Base-by-base conservation (phyloP, 1,140 invertebrate species). In the Heliconius himera region DNA sequence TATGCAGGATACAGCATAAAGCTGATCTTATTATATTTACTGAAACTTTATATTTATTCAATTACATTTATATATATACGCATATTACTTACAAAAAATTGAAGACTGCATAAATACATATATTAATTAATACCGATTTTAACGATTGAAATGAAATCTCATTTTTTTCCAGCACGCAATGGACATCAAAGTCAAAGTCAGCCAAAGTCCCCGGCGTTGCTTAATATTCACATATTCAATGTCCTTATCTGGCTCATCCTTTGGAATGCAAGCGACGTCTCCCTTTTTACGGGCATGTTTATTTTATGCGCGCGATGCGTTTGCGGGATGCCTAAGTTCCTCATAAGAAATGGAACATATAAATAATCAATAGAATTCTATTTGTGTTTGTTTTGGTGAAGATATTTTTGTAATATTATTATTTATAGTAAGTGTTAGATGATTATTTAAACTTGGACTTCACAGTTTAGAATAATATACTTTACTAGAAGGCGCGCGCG, bases 221-320 rank as follows among this genome's bases (percentile, higher is more conserved):
- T 77, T 77, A 77, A 38, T 77, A 77, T 77, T 77, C 70, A 77
- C 70, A 66, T 77, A 77, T 77, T 72, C 76, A 72, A 77, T 54
- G 76, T 29, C 60, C 60, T 76, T 76, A 76, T 76, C 38, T 41
- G 66, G 26, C 29, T 70, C 46, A 72, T 77, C 76, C 70, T 77
- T 77, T 77, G 70, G 70, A 77, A 77, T 77, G 76, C 76, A 77
- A 36, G 76, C 70, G 22, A 38, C 49, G 70, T 77, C 70, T 56
- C 76, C 26, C 11, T 66, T 66, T 66, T 66, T 66, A 66, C 60
- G 26, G 60, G 22, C 41, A 70, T 51, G 46, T 66, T 26, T 70
- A 77, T 72, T 72, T 38, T 72, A 72, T 72, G 70, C 29, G 70
- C 36, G 36, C 70, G 36, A 72, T 72, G 70, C 36, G 29, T 72